Base-by-base conservation (phyloP, 1,140 invertebrate genomes). In the Ips nitidus region DNA sequence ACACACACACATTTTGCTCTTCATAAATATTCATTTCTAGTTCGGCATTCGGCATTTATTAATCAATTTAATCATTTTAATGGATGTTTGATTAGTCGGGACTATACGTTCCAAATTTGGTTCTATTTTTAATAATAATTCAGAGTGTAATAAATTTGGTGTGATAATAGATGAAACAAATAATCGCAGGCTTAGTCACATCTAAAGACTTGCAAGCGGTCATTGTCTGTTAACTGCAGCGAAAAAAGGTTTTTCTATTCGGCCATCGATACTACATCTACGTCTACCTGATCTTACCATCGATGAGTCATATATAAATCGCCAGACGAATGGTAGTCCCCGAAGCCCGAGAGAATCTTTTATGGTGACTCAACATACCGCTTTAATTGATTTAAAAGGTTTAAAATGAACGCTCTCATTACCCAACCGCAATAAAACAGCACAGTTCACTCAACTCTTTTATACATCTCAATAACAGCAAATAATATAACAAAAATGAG, bases 291-390 rank as follows among this genome's bases (percentile, higher is more conserved):
- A 66, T 53, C 61, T 53, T 38, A 40, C 5, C 47, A 53, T 63
- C 61, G 43, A 41, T 66, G 64, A 66, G 52, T 66, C 64, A 66
- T 57, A 56, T 66, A 22, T 22, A 22, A 66, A 66, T 66, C 64
- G 55, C 64, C 64, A 66, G 64, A 66, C 64, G 64, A 66, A 66
- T 66, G 52, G 64, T 66, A 66, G 64, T 56, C 64, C 56, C 41
- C 52, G 38, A 41, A 41, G 40, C 41, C 40, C 36, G 55, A 22
- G 22, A 56, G 53, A 37, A 55, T 66, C 62, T 52, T 64, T 64
- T 8, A 64, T 39, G 50, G 62, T 64, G 62, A 64, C 41, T 64
- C 62, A 64, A 57, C 53, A 57, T 7, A 7, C 64, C 22, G 45
- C 22, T 22, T 22, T 22, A 22, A 22, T 22, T 22, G 22, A 22